Evolutionary conservation across 2,113 vertebrate genomes (phyloP), one percentile per base, ranked within the genome.

Genomic region (Prionailurus viverrinus): DNA sequence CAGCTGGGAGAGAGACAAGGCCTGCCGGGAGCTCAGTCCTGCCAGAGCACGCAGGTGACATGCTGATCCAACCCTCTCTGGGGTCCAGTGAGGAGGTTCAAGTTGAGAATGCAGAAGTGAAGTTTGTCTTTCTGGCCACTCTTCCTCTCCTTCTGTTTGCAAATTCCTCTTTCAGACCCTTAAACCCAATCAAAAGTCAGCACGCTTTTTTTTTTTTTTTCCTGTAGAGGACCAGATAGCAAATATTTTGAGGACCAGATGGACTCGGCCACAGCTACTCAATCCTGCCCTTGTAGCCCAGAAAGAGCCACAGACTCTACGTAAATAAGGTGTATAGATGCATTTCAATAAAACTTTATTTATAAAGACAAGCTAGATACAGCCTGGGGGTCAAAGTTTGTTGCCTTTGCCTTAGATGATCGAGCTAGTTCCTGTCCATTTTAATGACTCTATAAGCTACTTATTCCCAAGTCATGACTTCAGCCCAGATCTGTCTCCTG

Each of bases 41-140:
- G 97, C 90, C 93, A 98, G 98, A 97, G 97, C 98, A 74, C 98
- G 76, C 97, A 99, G 99, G 99, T 99, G 96, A 98, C 99, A 61
- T 3, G 15, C 5, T 13, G 7, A 5, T 5, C 13, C 3, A 4
- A 0, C 29, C 0, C 48, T 45, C 13, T 33, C 73, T 55, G 29
- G 19, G 27, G 0, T 7, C 89, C 48, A 21, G 4, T 0, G 10
- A 2, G 21, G 7, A 66, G 11, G 36, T 33, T n/a, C 39, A 31
- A n/a, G 18, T 18, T 3, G 15, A 66, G 19, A 79, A 27, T 14
- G 11, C 1, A 33, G 53, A 78, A 48, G 11, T 3, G 14, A 84
- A 58, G 66, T 61, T 61, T 16, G 2, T 51, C 39, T 79, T 45
- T 55, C 29, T 33, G 23, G 27, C 63, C 41, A 11, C 9, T 48